These are phyloP conservation scores for Ciconia boyciana DNA, from an alignment of 2,113 vertebrate genomes.

Conservation along the genomic window DNA sequence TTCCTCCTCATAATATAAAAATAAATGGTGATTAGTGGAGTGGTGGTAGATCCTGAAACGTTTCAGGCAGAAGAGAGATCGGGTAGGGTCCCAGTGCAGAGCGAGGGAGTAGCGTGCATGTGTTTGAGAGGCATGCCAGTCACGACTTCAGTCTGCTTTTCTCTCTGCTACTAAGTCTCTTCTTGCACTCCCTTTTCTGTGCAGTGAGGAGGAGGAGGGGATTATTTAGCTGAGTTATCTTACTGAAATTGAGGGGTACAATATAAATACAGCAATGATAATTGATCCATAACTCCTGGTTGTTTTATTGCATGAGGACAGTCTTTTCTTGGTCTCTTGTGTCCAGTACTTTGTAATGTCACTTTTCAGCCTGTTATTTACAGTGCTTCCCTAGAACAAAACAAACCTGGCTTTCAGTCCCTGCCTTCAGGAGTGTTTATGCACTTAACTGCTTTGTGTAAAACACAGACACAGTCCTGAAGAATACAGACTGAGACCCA, in stretches of 20 bases:
- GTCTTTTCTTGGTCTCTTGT: not conserved
- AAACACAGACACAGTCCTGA: not conserved
- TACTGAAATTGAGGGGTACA: not conserved
- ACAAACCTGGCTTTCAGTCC: not conserved
- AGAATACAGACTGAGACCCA: not conserved
- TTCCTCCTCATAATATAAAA: not conserved
- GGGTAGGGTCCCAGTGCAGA: accelerated
- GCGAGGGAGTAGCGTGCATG: not conserved
- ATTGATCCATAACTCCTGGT: not conserved
- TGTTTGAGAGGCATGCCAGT: not conserved
- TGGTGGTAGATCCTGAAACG: not conserved
- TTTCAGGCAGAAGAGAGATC: not conserved
- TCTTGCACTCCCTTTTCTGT: not conserved
- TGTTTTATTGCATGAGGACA: not conserved
- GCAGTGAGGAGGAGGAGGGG: not conserved
- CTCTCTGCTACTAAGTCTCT: not conserved
- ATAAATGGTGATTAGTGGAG: not conserved
- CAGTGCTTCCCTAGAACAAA: not conserved
- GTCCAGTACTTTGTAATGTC: not conserved
- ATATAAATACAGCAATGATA: not conserved
- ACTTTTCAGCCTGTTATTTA: not conserved
- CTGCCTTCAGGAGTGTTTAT: not conserved
- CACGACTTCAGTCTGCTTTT: not conserved
- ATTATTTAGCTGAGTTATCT: not conserved
- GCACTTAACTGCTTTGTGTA: not conserved